Conservation (phyloP, 1,140 invertebrate species). For the Amphibalanus amphitrite region DNA sequence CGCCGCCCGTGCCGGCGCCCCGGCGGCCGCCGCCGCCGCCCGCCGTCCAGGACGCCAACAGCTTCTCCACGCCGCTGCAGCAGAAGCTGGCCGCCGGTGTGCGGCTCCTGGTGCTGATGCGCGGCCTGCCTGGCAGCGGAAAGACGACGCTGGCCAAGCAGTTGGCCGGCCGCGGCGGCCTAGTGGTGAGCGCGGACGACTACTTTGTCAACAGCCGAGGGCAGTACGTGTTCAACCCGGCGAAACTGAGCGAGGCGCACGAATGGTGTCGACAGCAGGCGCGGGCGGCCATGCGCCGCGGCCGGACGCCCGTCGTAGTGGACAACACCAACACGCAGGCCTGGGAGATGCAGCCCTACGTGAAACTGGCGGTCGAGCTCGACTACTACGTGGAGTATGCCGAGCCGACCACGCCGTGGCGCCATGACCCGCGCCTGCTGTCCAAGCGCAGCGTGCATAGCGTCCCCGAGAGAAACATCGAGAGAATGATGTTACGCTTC, state of each 20-base stretch:
- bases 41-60: too few species aligned
- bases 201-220: constrained; percentile 39
- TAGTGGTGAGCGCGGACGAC: constrained; percentile 53
- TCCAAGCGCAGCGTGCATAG: background rate
- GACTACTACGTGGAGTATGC: background rate
- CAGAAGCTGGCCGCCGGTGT: background rate
- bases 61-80: background rate
- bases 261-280: background rate
- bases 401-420: background rate
- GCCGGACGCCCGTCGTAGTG: background rate
- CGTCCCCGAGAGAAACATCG: background rate
- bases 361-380: background rate
- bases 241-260: background rate
- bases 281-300: background rate
- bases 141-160: constrained; percentile 53
- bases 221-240: constrained; percentile 29
- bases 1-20: too few species aligned
- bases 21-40: too few species aligned
- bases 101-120: background rate
- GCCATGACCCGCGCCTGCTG: background rate
- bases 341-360: constrained; percentile 3
- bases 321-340: background rate
- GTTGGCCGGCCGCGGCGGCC: constrained; percentile 46
- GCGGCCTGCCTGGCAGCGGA: background rate
- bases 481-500: background rate